phyloP scores from a whole-genome alignment of 2,797 vertebrate genomes.

The Thaleichthys pacificus region DNA sequence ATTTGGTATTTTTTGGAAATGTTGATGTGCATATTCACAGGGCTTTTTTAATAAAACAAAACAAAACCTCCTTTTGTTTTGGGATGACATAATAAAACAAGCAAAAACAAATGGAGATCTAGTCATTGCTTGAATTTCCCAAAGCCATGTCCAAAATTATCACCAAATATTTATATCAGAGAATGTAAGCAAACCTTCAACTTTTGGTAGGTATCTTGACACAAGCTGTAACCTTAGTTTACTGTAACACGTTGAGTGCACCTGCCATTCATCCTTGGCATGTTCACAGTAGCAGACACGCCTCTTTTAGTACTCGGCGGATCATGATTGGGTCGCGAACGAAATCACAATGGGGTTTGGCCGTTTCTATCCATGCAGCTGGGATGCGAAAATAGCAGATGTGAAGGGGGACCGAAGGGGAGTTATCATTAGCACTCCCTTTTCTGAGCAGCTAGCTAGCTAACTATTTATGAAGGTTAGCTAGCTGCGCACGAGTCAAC shows the following conservation, averaged over 20 bases:
- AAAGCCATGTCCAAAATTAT: neutral
- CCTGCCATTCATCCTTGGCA: neutral
- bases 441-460: slow-evolving; percentile 17
- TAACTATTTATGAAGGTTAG: neutral
- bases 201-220: neutral
- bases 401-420: slow-evolving; percentile 39
- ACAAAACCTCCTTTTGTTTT: too few relatives aligned
- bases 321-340: slow-evolving; percentile 48
- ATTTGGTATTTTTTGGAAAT: neutral
- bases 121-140: neutral
- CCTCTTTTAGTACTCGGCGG: slow-evolving; percentile 24
- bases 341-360: slow-evolving; percentile 47
- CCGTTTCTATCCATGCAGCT: slow-evolving; percentile 42
- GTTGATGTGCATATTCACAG: neutral
- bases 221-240: too few relatives aligned
- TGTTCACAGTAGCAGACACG: neutral
- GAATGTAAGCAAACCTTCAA: neutral
- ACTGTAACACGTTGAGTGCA: too few relatives aligned
- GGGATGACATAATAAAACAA: too few relatives aligned
- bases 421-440: slow-evolving; percentile 34
- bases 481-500: neutral
- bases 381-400: slow-evolving; percentile 25
- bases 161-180: neutral
- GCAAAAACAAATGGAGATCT: too few relatives aligned
- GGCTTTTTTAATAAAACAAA: neutral